Base-by-base conservation (phyloP, 64 coral and sea anemone species). In the Actinia equina region DNA sequence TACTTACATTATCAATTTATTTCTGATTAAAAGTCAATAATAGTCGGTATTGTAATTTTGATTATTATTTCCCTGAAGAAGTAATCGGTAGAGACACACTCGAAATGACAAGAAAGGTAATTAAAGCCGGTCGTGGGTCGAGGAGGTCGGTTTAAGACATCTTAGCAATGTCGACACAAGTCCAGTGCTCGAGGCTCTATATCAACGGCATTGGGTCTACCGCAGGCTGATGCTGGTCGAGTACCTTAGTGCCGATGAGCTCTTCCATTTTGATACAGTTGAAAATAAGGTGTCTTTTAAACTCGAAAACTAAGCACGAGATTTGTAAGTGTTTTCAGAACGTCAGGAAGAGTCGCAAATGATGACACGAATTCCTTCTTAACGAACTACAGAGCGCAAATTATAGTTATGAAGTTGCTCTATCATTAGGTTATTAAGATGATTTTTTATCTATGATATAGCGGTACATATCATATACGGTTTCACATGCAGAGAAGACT, bases 71-170 rank as follows among this genome's bases (percentile, higher is more conserved):
- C 30, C 30, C 30, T 37, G 30, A 37, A 37, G 30, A 37, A 37
- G 30, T 37, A 74, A 41, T 18, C n/a, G 16, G 25, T 16, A 74
- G 12, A 81, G 44, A 13, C 17, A 51, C 77, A 81, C 49, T 81
- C 42, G 17, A 81, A 17, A 20, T 44, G 78, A 81, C 78, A 81
- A 81, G 78, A 44, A 44, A 81, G 44, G 78, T 81, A 81, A 81
- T 81, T 81, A 44, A 49, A 81, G 78, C 42, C 22, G 45, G 78
- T 44, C 49, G 42, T 44, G 52, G 78, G 78, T 81, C 78, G 78
- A 81, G 49, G 49, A 81, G 78, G 78, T 81, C 78, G 78, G 69
- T 81, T n/a, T 52, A 49, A 81, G 78, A 81, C 49, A 81, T 81
- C 78, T 49, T 52, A 81, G 49, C 78, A 81, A 81, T 81, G 44